Base-by-base conservation (phyloP, 2,888 invertebrate genomes). In the Brachyopa scutellaris region DNA sequence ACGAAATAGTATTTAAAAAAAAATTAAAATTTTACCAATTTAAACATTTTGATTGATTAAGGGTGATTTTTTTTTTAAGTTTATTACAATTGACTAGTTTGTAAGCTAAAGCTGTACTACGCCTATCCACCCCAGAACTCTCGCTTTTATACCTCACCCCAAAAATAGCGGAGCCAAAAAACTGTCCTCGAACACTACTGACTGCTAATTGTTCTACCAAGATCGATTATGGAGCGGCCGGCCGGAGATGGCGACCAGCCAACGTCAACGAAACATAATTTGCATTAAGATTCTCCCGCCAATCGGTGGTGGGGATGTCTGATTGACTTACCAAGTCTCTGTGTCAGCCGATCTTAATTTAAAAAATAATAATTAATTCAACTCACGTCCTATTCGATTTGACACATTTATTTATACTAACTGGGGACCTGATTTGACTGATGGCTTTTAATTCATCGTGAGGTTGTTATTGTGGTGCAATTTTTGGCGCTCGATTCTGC, bases 141-240 rank as follows among this genome's bases (percentile, higher is more conserved):
- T 55, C 13, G 69, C 77, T 82, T 82, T 82, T 82, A 82, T 82
- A 72, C 55, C 36, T 2, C 74, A 82, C 17, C 33, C 53, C 74
- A 19, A 40, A 13, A 21, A 21, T 38, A 36, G 40, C 9, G n/a
- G 15, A 33, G n/a, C 45, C 57, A 49, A 23, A 17, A 69, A 47
- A 29, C 7, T 72, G 70, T 66, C 64, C 77, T 72, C 70, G 64
- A 77, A 57, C 59, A 69, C 45, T 2, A 33, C 38, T 19, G 66
- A 29, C 64, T 40, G 31, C 33, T 62, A 26, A 64, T 64, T 70
- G 51, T 72, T 82, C 82, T 77, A 53, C 3, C 40, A 21, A 64
- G 38, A 70, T 70, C 13, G 13, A 1, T 21, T 51, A 49, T 7
- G 51, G n/a, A 21, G 26, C n/a, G n/a, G n/a, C n/a, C n/a, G n/a